Base-by-base conservation (phyloP, 2,888 invertebrate species). In the Parelbella ahira region DNA sequence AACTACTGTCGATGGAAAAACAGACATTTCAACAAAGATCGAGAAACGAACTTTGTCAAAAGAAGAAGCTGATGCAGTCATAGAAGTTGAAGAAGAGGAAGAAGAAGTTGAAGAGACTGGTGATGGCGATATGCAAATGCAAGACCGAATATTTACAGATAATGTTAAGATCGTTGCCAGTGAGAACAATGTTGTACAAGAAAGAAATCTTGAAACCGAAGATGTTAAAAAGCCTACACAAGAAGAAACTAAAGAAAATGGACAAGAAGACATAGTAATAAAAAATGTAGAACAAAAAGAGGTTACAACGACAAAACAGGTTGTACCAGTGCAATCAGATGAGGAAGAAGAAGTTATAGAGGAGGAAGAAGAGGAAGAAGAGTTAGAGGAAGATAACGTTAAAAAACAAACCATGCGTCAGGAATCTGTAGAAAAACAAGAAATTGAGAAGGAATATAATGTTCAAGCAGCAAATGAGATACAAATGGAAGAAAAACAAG, bases 1-100 rank as follows among this genome's bases (percentile, higher is more conserved):
- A 60, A 86, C 83, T 1, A 87, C 80, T 3, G 63, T 77, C 36
- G 81, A 87, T 50, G 87, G 87, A 6, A 83, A 68, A 54, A 83
- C 81, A 13, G 79, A 82, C 61, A 83, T 79, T 7, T 68, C 64
- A 52, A 84, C 83, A 3, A 77, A 75, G 65, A 86, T 75, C 7
- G 81, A 86, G 57, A 86, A 78, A n/a, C 74, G 58, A 46, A 76
- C 68, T 23, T 66, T 76, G 49, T 80, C 87, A 1, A 81, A 84
- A 57, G 74, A 75, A 47, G 72, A 64, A 36, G 65, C 64, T 11
- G 56, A 56, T 41, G 59, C 58, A 25, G 50, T 49, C 5, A 51
- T 63, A 34, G 72, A 70, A 30, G 75, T 73, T 37, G 77, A 74
- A 25, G 69, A 65, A 33, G 73, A 70, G 32, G 64, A 61, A 49